phyloP scores from a whole-genome alignment of 2,888 invertebrate species.

The Euzophera pinguis region DNA sequence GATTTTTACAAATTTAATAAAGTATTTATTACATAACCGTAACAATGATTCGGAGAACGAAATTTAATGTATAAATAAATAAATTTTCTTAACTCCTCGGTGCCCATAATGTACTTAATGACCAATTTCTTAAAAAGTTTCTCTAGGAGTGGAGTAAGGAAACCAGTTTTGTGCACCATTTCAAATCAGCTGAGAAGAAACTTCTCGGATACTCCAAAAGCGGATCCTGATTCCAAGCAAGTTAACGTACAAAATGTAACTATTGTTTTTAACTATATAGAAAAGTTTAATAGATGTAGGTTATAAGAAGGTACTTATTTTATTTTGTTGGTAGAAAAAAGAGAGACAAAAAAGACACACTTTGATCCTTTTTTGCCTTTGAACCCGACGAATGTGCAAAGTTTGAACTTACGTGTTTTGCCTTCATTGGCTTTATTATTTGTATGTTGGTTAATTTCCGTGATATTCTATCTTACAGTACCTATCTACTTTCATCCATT shows the following conservation, averaged over 20 bases:
- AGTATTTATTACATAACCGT: slow-evolving; percentile 23
- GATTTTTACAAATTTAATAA: slow-evolving; percentile 29
- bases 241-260: slow-evolving; percentile 33
- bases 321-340: too few relatives aligned
- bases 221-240: slow-evolving; percentile 43
- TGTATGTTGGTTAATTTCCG: too few relatives aligned
- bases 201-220: slow-evolving; percentile 45
- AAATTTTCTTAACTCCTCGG: slow-evolving; percentile 27
- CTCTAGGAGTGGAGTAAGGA: slow-evolving; percentile 28
- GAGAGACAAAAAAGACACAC: too few relatives aligned
- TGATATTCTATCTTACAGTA: too few relatives aligned
- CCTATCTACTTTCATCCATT: too few relatives aligned
- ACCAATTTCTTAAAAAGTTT: slow-evolving; percentile 37
- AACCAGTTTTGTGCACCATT: slow-evolving; percentile 22
- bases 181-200: slow-evolving; percentile 25
- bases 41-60: slow-evolving; percentile 37
- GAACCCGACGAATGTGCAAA: too few relatives aligned
- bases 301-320: too few relatives aligned
- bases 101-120: slow-evolving; percentile 48
- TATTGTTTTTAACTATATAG: too few relatives aligned
- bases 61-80: slow-evolving; percentile 15
- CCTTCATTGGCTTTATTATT: too few relatives aligned
- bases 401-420: too few relatives aligned
- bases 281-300: too few relatives aligned
- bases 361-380: too few relatives aligned